phyloP scores from a whole-genome alignment of 92 coral and sea anemone genomes.

The Diadumene lineata region DNA sequence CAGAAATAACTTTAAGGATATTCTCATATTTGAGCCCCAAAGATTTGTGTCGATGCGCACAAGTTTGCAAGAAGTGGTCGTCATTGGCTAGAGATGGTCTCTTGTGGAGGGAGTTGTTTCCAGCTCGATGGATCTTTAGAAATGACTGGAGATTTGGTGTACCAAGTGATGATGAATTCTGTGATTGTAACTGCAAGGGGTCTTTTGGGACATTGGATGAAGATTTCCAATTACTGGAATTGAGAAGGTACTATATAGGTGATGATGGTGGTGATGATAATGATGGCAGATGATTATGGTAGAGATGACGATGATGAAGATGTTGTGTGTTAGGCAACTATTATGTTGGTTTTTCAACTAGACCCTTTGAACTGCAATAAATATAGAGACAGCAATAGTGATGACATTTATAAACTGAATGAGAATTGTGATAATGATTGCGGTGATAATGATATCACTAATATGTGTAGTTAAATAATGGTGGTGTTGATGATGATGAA shows the following conservation, averaged over 20 bases:
- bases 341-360: too few species aligned
- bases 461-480: too few species aligned
- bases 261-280: conserved; percentile 75
- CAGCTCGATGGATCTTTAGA: conserved; percentile 91
- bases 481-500: conserved; percentile 79
- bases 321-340: too few species aligned
- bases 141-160: conserved; percentile 87
- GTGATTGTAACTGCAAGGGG: conserved; percentile 67
- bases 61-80: conserved; percentile 83
- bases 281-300: conserved; percentile 51
- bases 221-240: conserved; percentile 17
- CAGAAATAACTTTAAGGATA: conserved; percentile 78
- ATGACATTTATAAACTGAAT: too few species aligned
- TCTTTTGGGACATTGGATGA: conserved; percentile 22
- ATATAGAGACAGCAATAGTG: too few species aligned
- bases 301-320: conserved; percentile 43
- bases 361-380: too few species aligned
- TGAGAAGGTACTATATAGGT: conserved; percentile 54
- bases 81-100: conserved; percentile 75
- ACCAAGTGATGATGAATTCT: conserved; percentile 54
- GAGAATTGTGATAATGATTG: too few species aligned
- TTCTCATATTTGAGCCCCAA: conserved; percentile 81
- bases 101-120: conserved; percentile 86
- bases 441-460: too few species aligned
- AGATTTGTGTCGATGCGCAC: conserved; percentile 86